Conservation (phyloP, 2,888 invertebrate genomes). For the Callosobruchus maculatus region DNA sequence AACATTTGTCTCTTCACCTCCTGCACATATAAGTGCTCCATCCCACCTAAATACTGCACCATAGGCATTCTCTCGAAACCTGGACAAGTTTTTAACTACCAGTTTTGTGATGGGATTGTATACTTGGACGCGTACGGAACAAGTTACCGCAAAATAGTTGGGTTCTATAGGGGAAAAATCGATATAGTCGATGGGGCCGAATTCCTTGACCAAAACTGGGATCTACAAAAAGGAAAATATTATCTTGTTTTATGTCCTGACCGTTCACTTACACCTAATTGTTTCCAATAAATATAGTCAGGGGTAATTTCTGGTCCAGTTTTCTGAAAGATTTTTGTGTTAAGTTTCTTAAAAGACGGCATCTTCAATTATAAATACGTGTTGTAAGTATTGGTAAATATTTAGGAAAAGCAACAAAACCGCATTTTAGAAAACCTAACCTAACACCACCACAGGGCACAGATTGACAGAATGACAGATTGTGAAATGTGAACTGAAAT, state of each 20-base stretch:
- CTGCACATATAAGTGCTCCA: constrained; percentile 79
- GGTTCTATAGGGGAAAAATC: constrained; percentile 89
- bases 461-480: no score
- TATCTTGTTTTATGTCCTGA: neutral
- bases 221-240: constrained; percentile 51
- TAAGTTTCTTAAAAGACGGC: constrained; percentile 68
- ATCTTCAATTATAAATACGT: constrained; percentile 25
- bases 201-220: constrained; percentile 87
- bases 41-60: constrained; percentile 82
- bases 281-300: constrained; percentile 85
- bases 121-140: constrained; percentile 81
- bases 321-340: constrained; percentile 65
- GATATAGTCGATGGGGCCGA: constrained; percentile 86
- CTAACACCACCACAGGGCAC: no score
- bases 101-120: constrained; percentile 84
- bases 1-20: constrained; percentile 84
- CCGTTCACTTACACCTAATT: constrained; percentile 66
- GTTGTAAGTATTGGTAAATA: no score
- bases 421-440: no score
- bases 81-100: constrained; percentile 75
- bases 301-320: constrained; percentile 65
- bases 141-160: constrained; percentile 88
- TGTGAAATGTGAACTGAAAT: no score
- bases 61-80: constrained; percentile 79
- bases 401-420: no score